Base-by-base conservation (phyloP, 2,888 invertebrate species). In the Leptinotarsa haldemani region DNA sequence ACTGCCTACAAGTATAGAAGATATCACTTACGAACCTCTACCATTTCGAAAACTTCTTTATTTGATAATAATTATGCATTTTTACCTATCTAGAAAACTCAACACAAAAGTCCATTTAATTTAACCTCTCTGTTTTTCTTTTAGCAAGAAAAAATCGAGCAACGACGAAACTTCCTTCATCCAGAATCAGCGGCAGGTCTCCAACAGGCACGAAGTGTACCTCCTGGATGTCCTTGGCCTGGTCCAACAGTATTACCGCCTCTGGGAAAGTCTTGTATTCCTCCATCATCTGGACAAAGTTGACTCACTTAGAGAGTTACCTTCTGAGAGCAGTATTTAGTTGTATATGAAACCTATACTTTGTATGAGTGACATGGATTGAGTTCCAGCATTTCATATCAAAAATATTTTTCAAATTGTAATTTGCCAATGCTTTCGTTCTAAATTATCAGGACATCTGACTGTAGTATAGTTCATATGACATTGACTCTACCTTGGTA, bases 131-230 rank as follows among this genome's bases (percentile, higher is more conserved):
- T 30, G 30, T 30, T 30, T 30, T 30, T 18, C 71, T 82, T 82
- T 82, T 92, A 95, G 88, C 94, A 94, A 89, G 95, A 95, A 86
- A 91, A 94, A 80, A 90, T 94, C 82, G 95, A 95, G 84, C 95
- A 95, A 86, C 88, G 94, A 78, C 91, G 94, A 77, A 95, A 96
- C 88, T 96, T 94, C 89, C 90, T 96, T 78, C 96, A 96, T 88
- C 96, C 96, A 65, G 96, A 96, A 86, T 93, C 95, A 75, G 95
- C 96, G 77, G 95, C 94, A 65, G 89, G 87, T 70, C 81, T 88
- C 47, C 88, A 87, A 77, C 87, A 87, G 80, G 86, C 88, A 47
- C 82, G 88, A 71, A 88, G 87, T 78, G 88, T 88, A n/a, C 88
- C 91, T 81, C 90, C 90, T 81, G 90, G 93, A 80, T 93, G 94